Base-by-base conservation (phyloP, 2,797 vertebrate genomes). In the Bradypus variegatus region DNA sequence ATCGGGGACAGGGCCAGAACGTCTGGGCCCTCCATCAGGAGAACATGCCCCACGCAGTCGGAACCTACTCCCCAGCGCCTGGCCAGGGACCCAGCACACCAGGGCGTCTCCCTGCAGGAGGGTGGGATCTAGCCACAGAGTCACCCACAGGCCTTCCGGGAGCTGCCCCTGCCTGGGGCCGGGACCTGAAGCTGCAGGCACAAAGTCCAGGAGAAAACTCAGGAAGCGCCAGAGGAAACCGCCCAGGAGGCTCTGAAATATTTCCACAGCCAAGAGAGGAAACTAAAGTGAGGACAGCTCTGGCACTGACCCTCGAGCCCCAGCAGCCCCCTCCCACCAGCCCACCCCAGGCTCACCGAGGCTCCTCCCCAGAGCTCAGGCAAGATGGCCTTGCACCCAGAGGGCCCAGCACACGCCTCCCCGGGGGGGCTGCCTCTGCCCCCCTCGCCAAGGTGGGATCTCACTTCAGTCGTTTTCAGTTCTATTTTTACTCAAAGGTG, bases 401-500 rank as follows among this genome's bases (percentile, higher is more conserved):
- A 36, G 15, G 5, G 13, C 23, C 50, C 19, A 45, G 62, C 27
- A 55, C 73, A 25, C 27, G 69, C 84, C 53, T 64, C 73, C 75
- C 12, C 48, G 10, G 14, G n/a, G 15, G 62, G 13, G 23, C 79
- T 60, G 31, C 81, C 55, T 69, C 83, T 36, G 33, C 65, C 81
- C 62, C 50, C 33, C 75, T 87, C 75, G 72, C 84, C 50, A 55
- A 72, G 50, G 77, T 45, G 53, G 84, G 16, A 60, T 76, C 82
- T 91, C 92, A 93, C 86, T 89, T 95, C 75, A 91, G 87, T 96
- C 95, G 78, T 93, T 90, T 93, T 93, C 95, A 67, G 88, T 67
- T 95, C 93, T 96, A 96, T 96, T 96, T 96, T 96, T 93, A 93
- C 41, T 81, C 75, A 77, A 84, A 93, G 75, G 96, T 94, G 95